Conservation (phyloP, 1,140 invertebrate genomes). For the Galleria mellonella region DNA sequence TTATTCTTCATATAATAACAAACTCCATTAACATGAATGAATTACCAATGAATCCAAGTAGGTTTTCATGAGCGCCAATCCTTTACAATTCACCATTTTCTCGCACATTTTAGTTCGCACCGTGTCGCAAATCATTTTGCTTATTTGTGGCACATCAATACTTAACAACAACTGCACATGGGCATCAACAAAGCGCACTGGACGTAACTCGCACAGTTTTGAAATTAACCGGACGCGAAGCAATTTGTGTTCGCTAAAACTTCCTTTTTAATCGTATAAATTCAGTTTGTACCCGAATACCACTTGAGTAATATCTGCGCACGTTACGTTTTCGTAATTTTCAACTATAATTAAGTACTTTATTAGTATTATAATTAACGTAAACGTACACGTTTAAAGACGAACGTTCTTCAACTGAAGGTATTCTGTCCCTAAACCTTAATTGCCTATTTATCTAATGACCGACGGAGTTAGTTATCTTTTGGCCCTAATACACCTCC, state of each 20-base stretch:
- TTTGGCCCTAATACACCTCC: conserved; percentile 29
- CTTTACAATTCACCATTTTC: conserved; percentile 55
- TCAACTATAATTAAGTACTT: no score
- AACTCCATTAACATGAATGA: no score
- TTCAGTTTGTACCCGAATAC: neutral
- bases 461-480: conserved; percentile 32
- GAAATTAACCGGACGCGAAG: conserved; percentile 54
- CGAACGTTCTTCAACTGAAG: neutral
- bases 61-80: conserved; percentile 46
- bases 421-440: conserved; percentile 28
- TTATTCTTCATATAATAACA: no score
- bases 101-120: conserved; percentile 51
- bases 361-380: neutral
- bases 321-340: neutral
- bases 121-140: conserved; percentile 48
- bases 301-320: neutral
- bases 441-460: conserved; percentile 59
- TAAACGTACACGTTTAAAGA: neutral
- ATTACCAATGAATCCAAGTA: conserved; percentile 54
- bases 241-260: conserved; percentile 30
- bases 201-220: conserved; percentile 37
- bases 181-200: conserved; percentile 19
- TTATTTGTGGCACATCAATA: conserved; percentile 13
- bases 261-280: conserved; percentile 3
- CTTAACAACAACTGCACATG: conserved; percentile 28